These are phyloP conservation scores for Notothenia rossii DNA, from an alignment of 2,113 vertebrate genomes.

Conservation along the genomic window DNA sequence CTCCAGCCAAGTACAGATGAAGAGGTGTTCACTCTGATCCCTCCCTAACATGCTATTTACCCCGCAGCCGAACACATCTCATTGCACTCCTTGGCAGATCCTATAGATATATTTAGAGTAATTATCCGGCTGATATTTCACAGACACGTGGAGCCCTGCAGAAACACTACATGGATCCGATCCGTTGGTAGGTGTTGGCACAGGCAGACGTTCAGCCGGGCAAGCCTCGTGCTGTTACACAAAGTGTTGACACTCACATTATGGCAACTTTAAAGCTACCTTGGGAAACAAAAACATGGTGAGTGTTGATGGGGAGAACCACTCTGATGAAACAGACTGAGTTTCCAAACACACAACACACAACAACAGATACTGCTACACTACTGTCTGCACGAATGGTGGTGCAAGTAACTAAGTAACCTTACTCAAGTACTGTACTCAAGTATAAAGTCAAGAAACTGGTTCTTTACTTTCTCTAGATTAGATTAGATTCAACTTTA, in stretches of 20 bases:
- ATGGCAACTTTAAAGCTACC: slow-evolving; percentile 43
- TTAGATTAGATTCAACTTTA: no score
- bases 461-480: no score
- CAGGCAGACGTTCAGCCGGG: slow-evolving; percentile 44
- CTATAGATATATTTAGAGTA: slow-evolving; percentile 65
- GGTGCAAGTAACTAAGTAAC: no score
- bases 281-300: slow-evolving; percentile 66
- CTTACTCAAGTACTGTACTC: no score
- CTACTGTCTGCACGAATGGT: background rate
- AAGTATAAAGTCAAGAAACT: no score
- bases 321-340: slow-evolving; percentile 63
- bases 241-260: slow-evolving; percentile 66
- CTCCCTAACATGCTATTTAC: slow-evolving; percentile 73
- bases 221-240: slow-evolving; percentile 64
- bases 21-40: slow-evolving; percentile 46
- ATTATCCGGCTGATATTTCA: slow-evolving; percentile 61
- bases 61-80: slow-evolving; percentile 65
- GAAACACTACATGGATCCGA: slow-evolving; percentile 32
- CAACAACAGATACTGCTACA: slow-evolving; percentile 7
- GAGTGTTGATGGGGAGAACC: slow-evolving; percentile 28
- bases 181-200: slow-evolving; percentile 61
- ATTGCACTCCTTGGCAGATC: slow-evolving; percentile 49
- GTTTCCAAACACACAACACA: slow-evolving; percentile 9
- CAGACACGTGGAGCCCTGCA: slow-evolving; percentile 31
- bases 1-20: slow-evolving; percentile 40